A percentile compares a stretch with the other conserved stretches of the same genome.
Evolutionary conservation across 2,888 invertebrate genomes (phyloP).

Genomic region (Fragum sueziense): DNA sequence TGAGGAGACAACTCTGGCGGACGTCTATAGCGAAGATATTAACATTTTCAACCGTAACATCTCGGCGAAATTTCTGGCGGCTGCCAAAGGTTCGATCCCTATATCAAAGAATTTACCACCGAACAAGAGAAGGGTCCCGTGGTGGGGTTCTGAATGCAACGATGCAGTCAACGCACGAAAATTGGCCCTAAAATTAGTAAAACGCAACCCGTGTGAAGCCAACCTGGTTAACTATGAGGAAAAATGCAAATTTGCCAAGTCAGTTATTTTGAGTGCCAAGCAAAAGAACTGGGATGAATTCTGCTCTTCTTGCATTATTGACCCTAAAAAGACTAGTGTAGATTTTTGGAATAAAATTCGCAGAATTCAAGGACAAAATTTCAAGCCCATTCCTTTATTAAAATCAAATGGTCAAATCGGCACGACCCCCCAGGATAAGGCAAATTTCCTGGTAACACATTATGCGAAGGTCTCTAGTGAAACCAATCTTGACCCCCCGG

Average conservation of each 20-base stretch:
- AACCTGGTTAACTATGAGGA: constrained; percentile 10
- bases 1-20: background rate
- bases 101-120: too few relatives aligned
- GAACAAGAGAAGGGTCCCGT: background rate
- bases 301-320: background rate
- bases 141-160: constrained; percentile 3
- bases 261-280: background rate
- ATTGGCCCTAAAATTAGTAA: constrained; percentile 7
- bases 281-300: constrained; percentile 22
- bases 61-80: background rate
- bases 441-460: constrained; percentile 10
- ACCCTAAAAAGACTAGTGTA: background rate
- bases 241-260: background rate
- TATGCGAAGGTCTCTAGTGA: constrained; percentile 22
- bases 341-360: constrained; percentile 23
- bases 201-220: constrained; percentile 13
- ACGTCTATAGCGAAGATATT: constrained; percentile 7
- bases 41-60: constrained; percentile 3
- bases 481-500: background rate
- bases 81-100: background rate
- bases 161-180: constrained; percentile 9
- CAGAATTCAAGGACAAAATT: constrained; percentile 15
- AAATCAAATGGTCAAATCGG: background rate
- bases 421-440: constrained; percentile 7
- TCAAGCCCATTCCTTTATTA: background rate